Percentiles rank a stretch among this genome's conserved stretches.
phyloP scores from a whole-genome alignment of 1,140 invertebrate species.

The Glossosoma conforme region DNA sequence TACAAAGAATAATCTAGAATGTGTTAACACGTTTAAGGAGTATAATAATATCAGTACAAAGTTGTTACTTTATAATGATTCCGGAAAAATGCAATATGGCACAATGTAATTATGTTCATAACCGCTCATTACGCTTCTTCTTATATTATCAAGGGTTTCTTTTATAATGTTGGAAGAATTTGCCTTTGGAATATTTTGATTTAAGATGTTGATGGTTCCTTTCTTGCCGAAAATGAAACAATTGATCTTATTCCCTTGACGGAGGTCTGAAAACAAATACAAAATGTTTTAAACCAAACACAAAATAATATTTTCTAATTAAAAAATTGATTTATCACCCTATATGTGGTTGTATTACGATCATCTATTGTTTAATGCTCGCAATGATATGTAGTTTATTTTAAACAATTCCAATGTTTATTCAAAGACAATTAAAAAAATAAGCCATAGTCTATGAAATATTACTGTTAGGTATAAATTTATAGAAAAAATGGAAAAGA shows the following conservation, averaged over 20 bases:
- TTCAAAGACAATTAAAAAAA: background rate
- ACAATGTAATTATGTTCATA: background rate
- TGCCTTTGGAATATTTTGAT: background rate
- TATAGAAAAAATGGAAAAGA: background rate
- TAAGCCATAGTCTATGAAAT: background rate
- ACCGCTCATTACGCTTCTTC: background rate
- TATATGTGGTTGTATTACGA: background rate
- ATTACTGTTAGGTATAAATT: background rate
- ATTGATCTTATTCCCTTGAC: slow-evolving; percentile 83
- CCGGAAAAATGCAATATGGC: background rate
- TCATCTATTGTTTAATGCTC: no score
- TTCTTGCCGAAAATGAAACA: slow-evolving; percentile 73
- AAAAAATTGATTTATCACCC: background rate
- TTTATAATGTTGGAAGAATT: background rate
- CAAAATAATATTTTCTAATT: background rate
- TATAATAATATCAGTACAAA: background rate
- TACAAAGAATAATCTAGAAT: no score
- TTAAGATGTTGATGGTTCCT: slow-evolving; percentile 57
- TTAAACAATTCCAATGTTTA: background rate
- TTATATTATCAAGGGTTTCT: no score
- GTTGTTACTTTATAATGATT: slow-evolving; percentile 1
- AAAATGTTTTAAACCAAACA: background rate
- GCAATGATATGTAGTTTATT: background rate
- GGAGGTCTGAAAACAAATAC: slow-evolving; percentile 64
- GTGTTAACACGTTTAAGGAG: background rate